Evolutionary conservation across 2,113 vertebrate genomes (phyloP), one percentile per base, ranked within the genome.

Genomic region (Clarias macrocephalus): DNA sequence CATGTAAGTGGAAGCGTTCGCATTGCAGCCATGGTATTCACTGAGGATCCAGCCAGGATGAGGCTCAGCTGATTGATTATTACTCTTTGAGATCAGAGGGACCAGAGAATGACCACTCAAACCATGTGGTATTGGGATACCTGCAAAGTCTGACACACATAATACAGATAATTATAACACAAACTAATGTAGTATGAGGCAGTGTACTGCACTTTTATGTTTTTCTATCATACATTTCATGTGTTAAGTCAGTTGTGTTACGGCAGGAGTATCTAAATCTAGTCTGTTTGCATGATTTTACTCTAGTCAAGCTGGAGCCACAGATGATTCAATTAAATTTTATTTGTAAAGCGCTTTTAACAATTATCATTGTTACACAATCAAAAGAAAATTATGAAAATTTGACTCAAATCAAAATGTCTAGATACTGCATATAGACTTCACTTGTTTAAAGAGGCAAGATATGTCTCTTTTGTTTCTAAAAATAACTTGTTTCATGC

Each of bases 21-120:
- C 97, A 48, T 99, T 96, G 90, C 97, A 98, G 0, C 98, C 98
- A 0, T 99, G 98, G 92, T 97, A 99, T 92, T 99, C 97, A 84
- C 98, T 99, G 87, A 99, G 86, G 62, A 96, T 94, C 98, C 97
- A 99, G 0, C 92, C 90, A 12, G 96, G 95, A 37, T 83, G 96
- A 54, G 87, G 33, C 13, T 52, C 57, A 62, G 83, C 70, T 0
- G 33, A 30, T 2, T 89, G 2, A 0, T 68, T 54, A 2, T 76
- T 81, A 63, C 88, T 79, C 19, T 85, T 86, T 85, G 56, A 86
- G 2, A 96, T 84, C 82, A 98, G 91, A 0, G 97, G 95, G 77
- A 96, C 83, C 42, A 99, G 94, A 18, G 98, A 97, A 89, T 96
- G 92, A 1, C 98, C 98, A 91, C 98, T 99, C 83, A 97, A 90